Evolutionary conservation across 1,140 invertebrate genomes (phyloP).

Genomic region (Drosophila rhopaloa): DNA sequence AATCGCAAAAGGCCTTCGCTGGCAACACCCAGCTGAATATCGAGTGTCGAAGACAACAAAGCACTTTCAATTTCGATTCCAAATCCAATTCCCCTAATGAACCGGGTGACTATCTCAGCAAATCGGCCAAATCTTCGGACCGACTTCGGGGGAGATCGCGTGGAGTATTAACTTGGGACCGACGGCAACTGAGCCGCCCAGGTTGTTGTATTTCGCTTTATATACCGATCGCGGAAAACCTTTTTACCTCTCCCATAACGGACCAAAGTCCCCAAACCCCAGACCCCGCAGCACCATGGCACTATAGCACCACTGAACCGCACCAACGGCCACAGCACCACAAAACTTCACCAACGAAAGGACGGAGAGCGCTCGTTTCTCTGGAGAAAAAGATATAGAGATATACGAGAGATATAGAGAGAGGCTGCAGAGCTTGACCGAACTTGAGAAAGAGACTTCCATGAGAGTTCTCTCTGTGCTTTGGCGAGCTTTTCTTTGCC

Average conservation of each 20-base stretch:
- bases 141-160: slow-evolving; percentile 50
- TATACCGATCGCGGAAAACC: slow-evolving; percentile 75
- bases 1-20: slow-evolving; percentile 76
- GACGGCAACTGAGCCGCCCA: slow-evolving; percentile 78
- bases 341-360: slow-evolving; percentile 77
- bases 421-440: slow-evolving; percentile 19
- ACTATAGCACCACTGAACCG: slow-evolving; percentile 2
- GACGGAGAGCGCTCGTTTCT: slow-evolving; percentile 49
- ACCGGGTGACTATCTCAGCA: slow-evolving; percentile 38
- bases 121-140: slow-evolving; percentile 22
- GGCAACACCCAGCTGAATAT: slow-evolving; percentile 70
- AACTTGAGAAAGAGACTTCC: slow-evolving; percentile 24
- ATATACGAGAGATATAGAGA: slow-evolving; percentile 8
- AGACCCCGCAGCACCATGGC: not conserved
- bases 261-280: slow-evolving; percentile 30
- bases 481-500: slow-evolving; percentile 57
- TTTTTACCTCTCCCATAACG: slow-evolving; percentile 62
- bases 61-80: slow-evolving; percentile 69
- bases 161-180: slow-evolving; percentile 66
- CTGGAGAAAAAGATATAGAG: slow-evolving; percentile 25
- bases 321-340: slow-evolving; percentile 24
- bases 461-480: slow-evolving; percentile 59
- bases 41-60: slow-evolving; percentile 58
- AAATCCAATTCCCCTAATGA: slow-evolving; percentile 64
- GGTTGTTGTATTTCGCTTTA: slow-evolving; percentile 81